These are phyloP conservation scores for Deilephila elpenor DNA, from an alignment of 2,888 invertebrate species.

Conservation along the genomic window DNA sequence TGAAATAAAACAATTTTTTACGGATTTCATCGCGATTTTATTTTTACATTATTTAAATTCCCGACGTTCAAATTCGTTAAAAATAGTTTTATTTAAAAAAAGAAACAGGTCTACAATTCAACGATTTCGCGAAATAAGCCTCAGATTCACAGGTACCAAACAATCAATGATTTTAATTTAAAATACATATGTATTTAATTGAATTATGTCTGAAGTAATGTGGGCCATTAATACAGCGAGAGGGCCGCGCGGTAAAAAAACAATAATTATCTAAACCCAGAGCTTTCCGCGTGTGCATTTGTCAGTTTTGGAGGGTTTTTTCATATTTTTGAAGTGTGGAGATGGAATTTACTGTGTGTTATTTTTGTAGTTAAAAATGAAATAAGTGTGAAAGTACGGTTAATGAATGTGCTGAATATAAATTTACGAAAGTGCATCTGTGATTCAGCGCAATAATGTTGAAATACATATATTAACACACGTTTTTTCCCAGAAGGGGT, in stretches of 20 bases:
- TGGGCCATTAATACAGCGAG: conserved; percentile 38
- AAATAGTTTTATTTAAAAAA: too few relatives aligned
- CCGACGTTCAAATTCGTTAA: too few relatives aligned
- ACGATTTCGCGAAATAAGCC: too few relatives aligned
- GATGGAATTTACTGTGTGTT: background rate
- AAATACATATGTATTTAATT: background rate
- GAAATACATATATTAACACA: background rate
- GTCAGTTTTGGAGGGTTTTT: conserved; percentile 43
- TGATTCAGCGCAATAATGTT: too few relatives aligned
- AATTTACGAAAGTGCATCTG: too few relatives aligned
- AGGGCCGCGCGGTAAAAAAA: conserved; percentile 51
- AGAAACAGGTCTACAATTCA: too few relatives aligned
- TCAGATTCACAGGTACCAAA: background rate
- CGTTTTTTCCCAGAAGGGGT: too few relatives aligned
- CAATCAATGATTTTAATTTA: conserved; percentile 2
- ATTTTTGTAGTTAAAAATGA: background rate
- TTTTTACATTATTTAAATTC: too few relatives aligned
- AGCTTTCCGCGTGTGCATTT: conserved; percentile 67
- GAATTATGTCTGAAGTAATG: background rate
- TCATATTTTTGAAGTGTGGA: background rate
- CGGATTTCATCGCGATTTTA: too few relatives aligned
- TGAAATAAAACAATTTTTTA: too few relatives aligned
- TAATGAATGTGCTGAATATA: too few relatives aligned
- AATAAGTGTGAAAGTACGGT: too few relatives aligned
- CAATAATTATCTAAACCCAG: conserved; percentile 65